Evolutionary conservation across 2,888 invertebrate species (phyloP).

Genomic region (Malthinus seriepunctatus): DNA sequence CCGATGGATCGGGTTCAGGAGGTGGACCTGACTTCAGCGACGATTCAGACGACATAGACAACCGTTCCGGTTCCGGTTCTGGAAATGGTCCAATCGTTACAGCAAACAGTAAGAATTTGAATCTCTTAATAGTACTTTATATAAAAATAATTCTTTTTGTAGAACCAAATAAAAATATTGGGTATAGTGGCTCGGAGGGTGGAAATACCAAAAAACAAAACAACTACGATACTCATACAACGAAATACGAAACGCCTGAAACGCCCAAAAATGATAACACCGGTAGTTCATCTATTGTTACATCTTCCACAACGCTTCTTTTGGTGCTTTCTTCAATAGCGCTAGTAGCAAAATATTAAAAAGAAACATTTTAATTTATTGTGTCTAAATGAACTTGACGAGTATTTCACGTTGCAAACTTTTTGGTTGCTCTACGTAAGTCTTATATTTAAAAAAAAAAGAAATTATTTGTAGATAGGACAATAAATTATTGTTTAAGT

Average conservation of each 20-base stretch:
- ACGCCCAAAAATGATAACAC: slow-evolving; percentile 2
- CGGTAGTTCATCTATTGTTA: neutral
- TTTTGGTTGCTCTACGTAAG: slow-evolving; percentile 5
- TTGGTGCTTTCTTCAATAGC: neutral
- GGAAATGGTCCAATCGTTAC: slow-evolving; percentile 42
- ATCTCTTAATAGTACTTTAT: neutral
- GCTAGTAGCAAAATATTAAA: neutral
- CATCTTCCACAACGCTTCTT: neutral
- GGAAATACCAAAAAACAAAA: slow-evolving; percentile 2
- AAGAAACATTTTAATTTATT: neutral
- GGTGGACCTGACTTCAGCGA: slow-evolving; percentile 58
- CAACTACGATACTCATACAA: neutral
- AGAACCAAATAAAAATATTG: neutral
- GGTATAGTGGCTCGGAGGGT: neutral
- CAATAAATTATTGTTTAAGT: slow-evolving; percentile 27
- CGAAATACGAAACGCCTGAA: slow-evolving; percentile 5
- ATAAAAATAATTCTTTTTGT: neutral
- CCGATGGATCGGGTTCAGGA: slow-evolving; percentile 65
- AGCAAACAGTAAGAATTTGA: slow-evolving; percentile 13
- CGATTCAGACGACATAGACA: slow-evolving; percentile 57
- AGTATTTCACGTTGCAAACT: neutral
- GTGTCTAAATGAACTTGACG: neutral
- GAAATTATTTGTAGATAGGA: slow-evolving; percentile 26
- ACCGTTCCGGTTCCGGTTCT: slow-evolving; percentile 49
- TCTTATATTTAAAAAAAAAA: slow-evolving; percentile 5